Conservation (phyloP, 2,113 vertebrate species). For the Mirza zaza region DNA sequence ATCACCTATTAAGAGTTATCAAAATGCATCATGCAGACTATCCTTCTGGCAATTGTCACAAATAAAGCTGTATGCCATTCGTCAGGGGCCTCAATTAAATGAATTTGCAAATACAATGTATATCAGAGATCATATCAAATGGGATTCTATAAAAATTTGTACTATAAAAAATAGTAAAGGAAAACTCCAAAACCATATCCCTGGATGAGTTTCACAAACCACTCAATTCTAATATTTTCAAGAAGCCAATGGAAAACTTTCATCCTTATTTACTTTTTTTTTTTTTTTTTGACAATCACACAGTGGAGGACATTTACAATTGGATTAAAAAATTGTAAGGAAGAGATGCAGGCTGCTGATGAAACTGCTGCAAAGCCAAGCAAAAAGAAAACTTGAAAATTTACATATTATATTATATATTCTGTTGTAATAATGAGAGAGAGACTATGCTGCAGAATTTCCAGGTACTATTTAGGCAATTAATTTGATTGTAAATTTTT, state of each 20-base stretch:
- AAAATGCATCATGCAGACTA: not conserved
- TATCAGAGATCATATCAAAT: not conserved
- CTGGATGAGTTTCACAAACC: not conserved
- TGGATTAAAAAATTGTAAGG: not conserved
- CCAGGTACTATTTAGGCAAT: not conserved
- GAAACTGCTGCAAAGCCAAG: not conserved
- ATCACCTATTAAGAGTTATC: conserved; percentile 67
- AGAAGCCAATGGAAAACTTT: not conserved
- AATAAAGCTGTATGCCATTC: conserved; percentile 29
- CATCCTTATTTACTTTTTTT: not conserved
- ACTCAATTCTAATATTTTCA: not conserved
- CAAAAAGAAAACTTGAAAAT: not conserved
- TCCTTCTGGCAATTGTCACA: conserved; percentile 65
- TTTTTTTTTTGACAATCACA: not conserved
- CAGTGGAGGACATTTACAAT: not conserved
- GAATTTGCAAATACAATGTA: not conserved
- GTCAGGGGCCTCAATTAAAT: conserved; percentile 32
- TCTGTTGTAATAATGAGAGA: not conserved
- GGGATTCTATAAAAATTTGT: not conserved
- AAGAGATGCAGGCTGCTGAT: not conserved
- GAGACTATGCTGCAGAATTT: not conserved
- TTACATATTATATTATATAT: not conserved
- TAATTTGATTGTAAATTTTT: conserved; percentile 32
- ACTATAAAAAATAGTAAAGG: not conserved
- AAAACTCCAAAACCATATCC: not conserved